phyloP scores from a whole-genome alignment of 2,113 vertebrate species.

The Actenoides hombroni region DNA sequence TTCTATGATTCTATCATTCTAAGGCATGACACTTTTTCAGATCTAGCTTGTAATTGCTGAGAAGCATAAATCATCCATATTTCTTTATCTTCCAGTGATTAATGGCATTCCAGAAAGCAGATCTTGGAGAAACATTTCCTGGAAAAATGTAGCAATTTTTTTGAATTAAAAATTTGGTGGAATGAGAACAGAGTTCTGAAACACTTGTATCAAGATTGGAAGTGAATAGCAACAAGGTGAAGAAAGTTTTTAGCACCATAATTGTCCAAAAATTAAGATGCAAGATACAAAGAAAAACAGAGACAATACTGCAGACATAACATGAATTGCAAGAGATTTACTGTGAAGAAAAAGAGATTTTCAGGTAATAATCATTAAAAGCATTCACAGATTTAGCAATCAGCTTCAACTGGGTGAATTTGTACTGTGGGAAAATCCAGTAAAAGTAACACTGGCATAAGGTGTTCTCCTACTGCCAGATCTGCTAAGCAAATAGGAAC shows the following conservation, averaged over 20 bases:
- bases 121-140: not conserved
- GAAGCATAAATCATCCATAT: not conserved
- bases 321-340: not conserved
- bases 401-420: not conserved
- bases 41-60: not conserved
- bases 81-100: not conserved
- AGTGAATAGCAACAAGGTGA: not conserved
- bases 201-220: not conserved
- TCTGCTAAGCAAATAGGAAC: conserved; percentile 35
- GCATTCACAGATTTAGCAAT: not conserved
- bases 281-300: not conserved
- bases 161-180: not conserved
- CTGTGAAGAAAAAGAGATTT: not conserved
- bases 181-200: not conserved
- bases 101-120: not conserved
- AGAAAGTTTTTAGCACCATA: not conserved
- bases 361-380: not conserved
- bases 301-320: not conserved
- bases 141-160: not conserved
- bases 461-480: conserved; percentile 33
- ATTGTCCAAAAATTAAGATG: not conserved
- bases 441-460: conserved; percentile 48
- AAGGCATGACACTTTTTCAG: not conserved
- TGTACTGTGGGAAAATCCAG: not conserved
- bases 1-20: not conserved